These are phyloP conservation scores for Harpagoxenus sublaevis DNA, from an alignment of 2,888 invertebrate species.

Conservation along the genomic window DNA sequence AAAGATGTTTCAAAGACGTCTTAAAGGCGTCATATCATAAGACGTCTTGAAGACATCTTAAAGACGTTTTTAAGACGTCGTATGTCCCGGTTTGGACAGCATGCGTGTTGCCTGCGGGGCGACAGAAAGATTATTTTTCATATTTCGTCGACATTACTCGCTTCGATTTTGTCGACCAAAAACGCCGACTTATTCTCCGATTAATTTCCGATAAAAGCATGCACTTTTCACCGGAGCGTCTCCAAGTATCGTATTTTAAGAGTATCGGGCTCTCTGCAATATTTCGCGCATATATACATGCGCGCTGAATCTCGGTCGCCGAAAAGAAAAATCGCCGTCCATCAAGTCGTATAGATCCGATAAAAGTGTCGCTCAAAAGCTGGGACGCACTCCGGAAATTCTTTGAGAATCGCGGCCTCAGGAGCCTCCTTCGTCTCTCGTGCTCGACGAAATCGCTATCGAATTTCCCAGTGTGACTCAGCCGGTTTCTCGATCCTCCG, in stretches of 20 bases:
- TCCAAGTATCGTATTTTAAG: background rate
- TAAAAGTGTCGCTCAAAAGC: constrained; percentile 40
- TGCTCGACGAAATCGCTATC: constrained; percentile 65
- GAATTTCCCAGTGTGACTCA: constrained; percentile 75
- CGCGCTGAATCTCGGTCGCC: background rate
- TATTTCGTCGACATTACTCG: background rate
- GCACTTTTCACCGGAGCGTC: background rate
- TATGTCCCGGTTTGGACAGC: too few relatives aligned
- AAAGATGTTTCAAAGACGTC: too few relatives aligned
- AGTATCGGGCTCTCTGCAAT: background rate
- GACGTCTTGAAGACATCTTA: too few relatives aligned
- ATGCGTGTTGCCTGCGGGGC: too few relatives aligned
- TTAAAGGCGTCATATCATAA: too few relatives aligned
- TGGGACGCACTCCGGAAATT: constrained; percentile 38
- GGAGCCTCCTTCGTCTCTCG: constrained; percentile 50
- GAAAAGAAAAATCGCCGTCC: constrained; percentile 29
- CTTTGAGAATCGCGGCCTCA: constrained; percentile 65
- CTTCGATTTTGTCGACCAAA: background rate
- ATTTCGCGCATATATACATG: background rate
- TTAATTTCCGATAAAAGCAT: background rate
- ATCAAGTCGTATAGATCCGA: constrained; percentile 39
- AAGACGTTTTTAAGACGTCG: too few relatives aligned
- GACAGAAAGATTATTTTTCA: background rate
- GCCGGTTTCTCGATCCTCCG: constrained; percentile 65
- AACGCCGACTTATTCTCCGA: background rate